Percentiles rank a stretch among this genome's conserved stretches.
Evolutionary conservation across 2,888 invertebrate species (phyloP).

Genomic region (Leptopilina syphax): DNA sequence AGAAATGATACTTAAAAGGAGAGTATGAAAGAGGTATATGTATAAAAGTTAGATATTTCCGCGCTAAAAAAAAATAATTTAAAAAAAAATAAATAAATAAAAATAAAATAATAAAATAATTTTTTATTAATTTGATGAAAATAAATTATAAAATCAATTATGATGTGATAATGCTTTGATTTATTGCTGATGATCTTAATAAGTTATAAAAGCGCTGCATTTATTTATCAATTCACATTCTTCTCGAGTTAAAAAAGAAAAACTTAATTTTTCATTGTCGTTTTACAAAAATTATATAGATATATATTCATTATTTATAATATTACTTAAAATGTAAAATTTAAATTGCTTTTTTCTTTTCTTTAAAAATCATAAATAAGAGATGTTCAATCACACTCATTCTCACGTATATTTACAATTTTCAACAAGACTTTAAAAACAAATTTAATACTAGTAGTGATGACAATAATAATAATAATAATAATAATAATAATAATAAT

Average conservation of each 20-base stretch:
- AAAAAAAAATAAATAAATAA: too few species aligned
- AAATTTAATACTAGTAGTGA: background rate
- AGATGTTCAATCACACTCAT: constrained; percentile 36
- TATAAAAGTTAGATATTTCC: too few species aligned
- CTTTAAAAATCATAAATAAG: constrained; percentile 31
- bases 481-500: too few species aligned
- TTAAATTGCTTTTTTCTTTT: background rate
- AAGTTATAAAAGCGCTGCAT: constrained; percentile 23
- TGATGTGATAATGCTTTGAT: constrained; percentile 35
- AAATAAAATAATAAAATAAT: background rate
- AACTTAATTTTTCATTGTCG: background rate
- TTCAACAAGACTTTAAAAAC: constrained; percentile 16
- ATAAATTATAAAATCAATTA: background rate
- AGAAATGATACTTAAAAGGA: too few species aligned
- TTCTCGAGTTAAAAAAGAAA: constrained; percentile 24
- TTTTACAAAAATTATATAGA: background rate
- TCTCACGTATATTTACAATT: constrained; percentile 32
- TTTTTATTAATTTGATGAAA: background rate
- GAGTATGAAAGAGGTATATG: too few species aligned
- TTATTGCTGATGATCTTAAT: constrained; percentile 35
- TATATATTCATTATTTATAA: constrained; percentile 20
- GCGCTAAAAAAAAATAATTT: too few species aligned
- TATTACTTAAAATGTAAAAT: constrained; percentile 21
- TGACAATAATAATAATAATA: background rate
- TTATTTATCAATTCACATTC: constrained; percentile 21